A percentile compares a stretch with the other conserved stretches of the same genome.
Conservation (phyloP, 2,888 invertebrate species). For the Drosophila nr. perissopoda region DNA sequence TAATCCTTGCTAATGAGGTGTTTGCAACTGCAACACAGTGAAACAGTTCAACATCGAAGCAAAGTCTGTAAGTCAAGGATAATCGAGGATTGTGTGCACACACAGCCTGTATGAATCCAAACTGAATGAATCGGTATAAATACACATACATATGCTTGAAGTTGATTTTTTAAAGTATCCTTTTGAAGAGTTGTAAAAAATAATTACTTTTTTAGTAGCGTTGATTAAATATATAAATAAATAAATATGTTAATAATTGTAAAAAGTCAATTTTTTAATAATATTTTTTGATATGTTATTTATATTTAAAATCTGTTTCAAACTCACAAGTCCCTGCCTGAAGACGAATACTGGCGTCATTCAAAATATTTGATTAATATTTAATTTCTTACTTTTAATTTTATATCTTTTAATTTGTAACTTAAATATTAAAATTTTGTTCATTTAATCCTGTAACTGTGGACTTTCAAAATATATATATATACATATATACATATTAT, state of each 20-base stretch:
- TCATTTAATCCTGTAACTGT: no score
- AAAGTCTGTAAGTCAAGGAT: slow-evolving; percentile 83
- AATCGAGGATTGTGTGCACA: slow-evolving; percentile 54
- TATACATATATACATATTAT: no score
- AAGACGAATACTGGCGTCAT: not conserved
- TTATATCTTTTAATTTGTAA: no score
- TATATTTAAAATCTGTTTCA: not conserved
- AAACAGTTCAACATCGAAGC: slow-evolving; percentile 29
- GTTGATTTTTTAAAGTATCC: not conserved
- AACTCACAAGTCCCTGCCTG: not conserved
- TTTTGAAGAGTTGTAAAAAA: not conserved
- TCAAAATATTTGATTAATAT: not conserved
- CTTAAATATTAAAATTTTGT: no score
- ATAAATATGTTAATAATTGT: not conserved
- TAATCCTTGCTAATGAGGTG: slow-evolving; percentile 81
- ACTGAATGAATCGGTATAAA: slow-evolving; percentile 42
- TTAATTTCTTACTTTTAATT: not conserved
- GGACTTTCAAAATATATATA: no score
- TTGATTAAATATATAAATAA: not conserved
- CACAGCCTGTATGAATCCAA: slow-evolving; percentile 13
- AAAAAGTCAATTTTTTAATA: no score
- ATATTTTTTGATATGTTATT: no score
- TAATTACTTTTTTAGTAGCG: not conserved
- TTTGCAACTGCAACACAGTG: slow-evolving; percentile 42
- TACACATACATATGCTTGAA: not conserved